Conservation (phyloP, 2,113 vertebrate species). For the Plotosus lineatus region DNA sequence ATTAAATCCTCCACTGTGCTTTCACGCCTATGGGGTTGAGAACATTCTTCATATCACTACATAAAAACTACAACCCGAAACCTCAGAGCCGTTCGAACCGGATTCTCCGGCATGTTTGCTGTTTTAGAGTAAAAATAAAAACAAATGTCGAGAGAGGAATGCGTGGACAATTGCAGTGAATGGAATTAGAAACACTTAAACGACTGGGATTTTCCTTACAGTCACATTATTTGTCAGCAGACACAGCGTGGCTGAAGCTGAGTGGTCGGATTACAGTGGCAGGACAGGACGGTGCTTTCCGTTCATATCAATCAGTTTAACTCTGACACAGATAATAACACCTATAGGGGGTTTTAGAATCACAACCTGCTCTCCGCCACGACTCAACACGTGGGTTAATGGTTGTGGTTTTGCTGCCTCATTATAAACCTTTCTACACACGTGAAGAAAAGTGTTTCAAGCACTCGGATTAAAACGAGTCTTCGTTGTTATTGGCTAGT, state of each 20-base stretch:
- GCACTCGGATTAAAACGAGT: not conserved
- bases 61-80: no score
- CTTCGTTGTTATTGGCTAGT: not conserved
- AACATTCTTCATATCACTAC: no score
- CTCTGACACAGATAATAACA: not conserved
- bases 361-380: not conserved
- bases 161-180: no score
- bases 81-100: no score
- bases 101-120: no score
- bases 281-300: conserved; percentile 5
- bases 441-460: not conserved
- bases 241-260: not conserved
- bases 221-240: not conserved
- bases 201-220: not conserved
- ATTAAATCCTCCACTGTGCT: no score
- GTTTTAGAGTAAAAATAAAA: no score
- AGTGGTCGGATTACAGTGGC: not conserved
- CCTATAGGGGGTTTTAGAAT: not conserved
- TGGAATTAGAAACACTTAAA: no score
- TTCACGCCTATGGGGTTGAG: no score
- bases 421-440: not conserved
- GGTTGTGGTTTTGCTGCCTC: no score
- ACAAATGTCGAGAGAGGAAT: no score
- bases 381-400: not conserved
- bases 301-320: not conserved